These are phyloP conservation scores for Agriopis leucophaearia DNA, from an alignment of 2,888 invertebrate species.

Conservation along the genomic window DNA sequence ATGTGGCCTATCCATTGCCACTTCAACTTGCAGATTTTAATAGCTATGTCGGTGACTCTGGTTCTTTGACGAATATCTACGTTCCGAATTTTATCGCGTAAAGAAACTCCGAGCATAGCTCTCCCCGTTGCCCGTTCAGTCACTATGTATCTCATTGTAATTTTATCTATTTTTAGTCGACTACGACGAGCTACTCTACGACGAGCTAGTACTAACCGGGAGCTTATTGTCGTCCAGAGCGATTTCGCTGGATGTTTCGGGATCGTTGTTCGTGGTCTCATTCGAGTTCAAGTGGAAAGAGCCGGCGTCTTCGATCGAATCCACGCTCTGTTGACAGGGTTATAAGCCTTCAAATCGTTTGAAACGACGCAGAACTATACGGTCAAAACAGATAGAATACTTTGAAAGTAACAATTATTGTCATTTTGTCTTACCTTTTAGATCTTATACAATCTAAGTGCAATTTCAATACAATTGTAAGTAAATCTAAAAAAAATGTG, in stretches of 20 bases:
- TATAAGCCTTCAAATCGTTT: slow-evolving; percentile 32
- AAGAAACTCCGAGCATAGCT: too few relatives aligned
- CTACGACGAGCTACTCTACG: background rate
- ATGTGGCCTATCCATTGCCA: too few relatives aligned
- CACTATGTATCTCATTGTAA: too few relatives aligned
- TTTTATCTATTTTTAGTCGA: too few relatives aligned
- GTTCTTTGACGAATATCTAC: too few relatives aligned
- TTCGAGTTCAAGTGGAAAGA: slow-evolving; percentile 91
- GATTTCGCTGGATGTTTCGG: slow-evolving; percentile 90
- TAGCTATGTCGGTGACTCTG: too few relatives aligned
- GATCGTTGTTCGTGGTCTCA: slow-evolving; percentile 90
- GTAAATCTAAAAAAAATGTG: slow-evolving; percentile 3
- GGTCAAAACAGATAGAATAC: background rate
- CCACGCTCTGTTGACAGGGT: slow-evolving; percentile 89
- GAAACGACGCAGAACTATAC: slow-evolving; percentile 3
- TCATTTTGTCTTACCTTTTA: slow-evolving; percentile 25
- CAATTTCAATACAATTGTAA: background rate
- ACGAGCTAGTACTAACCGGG: slow-evolving; percentile 69
- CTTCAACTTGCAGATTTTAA: too few relatives aligned
- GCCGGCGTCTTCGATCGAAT: slow-evolving; percentile 93
- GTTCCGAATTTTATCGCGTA: too few relatives aligned
- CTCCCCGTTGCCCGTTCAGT: too few relatives aligned
- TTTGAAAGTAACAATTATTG: background rate
- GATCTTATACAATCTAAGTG: background rate
- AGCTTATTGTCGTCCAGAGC: slow-evolving; percentile 91